Evolutionary conservation across 1,140 invertebrate genomes (phyloP).

Genomic region (Bombus confusus): DNA sequence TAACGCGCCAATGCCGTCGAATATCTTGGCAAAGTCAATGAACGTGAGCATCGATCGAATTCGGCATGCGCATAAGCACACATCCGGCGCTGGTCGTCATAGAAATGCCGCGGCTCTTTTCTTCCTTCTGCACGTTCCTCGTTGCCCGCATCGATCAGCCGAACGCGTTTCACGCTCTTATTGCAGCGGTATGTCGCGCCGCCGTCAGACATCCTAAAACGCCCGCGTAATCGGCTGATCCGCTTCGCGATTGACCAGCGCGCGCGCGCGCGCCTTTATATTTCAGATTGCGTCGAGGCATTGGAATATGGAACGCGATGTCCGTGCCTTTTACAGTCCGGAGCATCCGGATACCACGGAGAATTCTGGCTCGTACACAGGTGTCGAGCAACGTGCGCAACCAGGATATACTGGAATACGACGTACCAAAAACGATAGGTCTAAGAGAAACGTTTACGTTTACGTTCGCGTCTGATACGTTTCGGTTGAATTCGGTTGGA

Average conservation of each 20-base stretch:
- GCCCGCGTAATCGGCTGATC: conserved; percentile 9
- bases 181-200: not conserved
- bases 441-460: no score
- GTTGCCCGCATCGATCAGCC: conserved; percentile 24
- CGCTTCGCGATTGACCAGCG: not conserved
- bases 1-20: conserved; percentile 11
- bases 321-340: no score
- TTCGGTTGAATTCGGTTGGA: no score
- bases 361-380: no score
- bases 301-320: conserved; percentile 2
- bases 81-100: conserved; percentile 19
- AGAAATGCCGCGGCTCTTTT: conserved; percentile 38
- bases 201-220: not conserved
- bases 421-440: no score
- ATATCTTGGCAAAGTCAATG: conserved; percentile 38
- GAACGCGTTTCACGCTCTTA: conserved; percentile 22
- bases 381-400: no score
- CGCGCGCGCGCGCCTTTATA: not conserved
- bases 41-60: conserved; percentile 56
- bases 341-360: no score
- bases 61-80: conserved; percentile 59
- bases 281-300: conserved; percentile 2
- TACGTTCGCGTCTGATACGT: no score
- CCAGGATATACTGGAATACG: no score
- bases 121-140: not conserved